Percentiles rank a stretch among this genome's conserved stretches.
Conservation (phyloP, 2,888 invertebrate species). For the Dioctria linearis region DNA sequence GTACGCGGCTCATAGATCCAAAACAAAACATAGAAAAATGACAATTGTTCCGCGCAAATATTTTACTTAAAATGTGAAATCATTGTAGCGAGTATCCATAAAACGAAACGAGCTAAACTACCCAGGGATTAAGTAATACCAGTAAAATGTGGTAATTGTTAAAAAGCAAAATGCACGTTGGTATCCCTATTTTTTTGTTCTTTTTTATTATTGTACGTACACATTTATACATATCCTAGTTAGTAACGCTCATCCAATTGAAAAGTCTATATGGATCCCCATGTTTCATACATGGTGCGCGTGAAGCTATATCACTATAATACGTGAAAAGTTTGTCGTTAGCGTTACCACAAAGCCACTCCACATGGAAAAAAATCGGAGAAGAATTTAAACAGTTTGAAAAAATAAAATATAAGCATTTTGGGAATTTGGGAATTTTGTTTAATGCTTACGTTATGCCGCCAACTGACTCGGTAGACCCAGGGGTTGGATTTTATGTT, state of each 20-base stretch:
- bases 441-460: conserved; percentile 78
- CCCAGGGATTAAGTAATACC: conserved; percentile 38
- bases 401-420: conserved; percentile 49
- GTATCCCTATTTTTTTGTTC: background rate
- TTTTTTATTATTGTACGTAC: too few relatives aligned
- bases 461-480: conserved; percentile 84
- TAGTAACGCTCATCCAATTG: conserved; percentile 25
- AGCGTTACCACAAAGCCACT: conserved; percentile 49
- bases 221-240: too few relatives aligned
- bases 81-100: conserved; percentile 31
- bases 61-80: conserved; percentile 30
- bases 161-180: conserved; percentile 15
- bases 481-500: conserved; percentile 91
- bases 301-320: background rate
- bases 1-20: background rate
- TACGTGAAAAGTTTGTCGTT: conserved; percentile 39
- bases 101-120: conserved; percentile 26
- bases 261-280: background rate
- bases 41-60: conserved; percentile 31
- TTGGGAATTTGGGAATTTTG: conserved; percentile 47
- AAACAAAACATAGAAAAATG: conserved; percentile 25
- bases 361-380: background rate
- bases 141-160: conserved; percentile 49
- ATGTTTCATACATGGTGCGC: background rate
- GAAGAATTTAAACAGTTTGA: conserved; percentile 47